Conservation (phyloP, 2,888 invertebrate genomes). For the Caenorhabditis sp. region DNA sequence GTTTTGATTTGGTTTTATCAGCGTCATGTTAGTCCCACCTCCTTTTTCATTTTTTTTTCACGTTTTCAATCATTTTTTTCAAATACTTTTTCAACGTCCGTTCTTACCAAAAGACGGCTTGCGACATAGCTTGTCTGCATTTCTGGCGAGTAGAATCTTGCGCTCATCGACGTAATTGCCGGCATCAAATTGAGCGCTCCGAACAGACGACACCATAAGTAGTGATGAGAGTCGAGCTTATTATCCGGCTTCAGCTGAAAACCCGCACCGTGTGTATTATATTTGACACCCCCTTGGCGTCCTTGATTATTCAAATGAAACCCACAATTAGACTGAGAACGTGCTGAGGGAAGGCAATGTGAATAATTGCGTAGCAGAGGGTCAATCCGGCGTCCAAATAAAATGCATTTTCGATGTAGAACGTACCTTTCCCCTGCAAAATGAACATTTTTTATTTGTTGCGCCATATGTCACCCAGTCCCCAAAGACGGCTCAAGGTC, state of each 20-base stretch:
- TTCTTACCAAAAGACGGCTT: conserved; percentile 74
- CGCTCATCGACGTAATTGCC: conserved; percentile 75
- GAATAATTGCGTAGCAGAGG: conserved; percentile 74
- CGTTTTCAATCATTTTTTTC: neutral
- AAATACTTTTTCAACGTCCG: neutral
- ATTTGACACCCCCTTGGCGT: neutral
- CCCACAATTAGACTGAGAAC: conserved; percentile 76
- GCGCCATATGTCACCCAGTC: conserved; percentile 28
- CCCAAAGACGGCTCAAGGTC: neutral
- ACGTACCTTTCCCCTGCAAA: conserved; percentile 69
- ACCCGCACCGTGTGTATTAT: too few relatives aligned
- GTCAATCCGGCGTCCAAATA: conserved; percentile 75
- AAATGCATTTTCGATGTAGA: conserved; percentile 74
- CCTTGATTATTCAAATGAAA: conserved; percentile 16
- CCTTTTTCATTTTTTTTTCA: neutral
- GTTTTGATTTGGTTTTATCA: too few relatives aligned
- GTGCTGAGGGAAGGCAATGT: conserved; percentile 79
- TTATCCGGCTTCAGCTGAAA: conserved; percentile 76
- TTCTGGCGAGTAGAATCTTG: conserved; percentile 68
- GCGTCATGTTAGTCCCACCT: too few relatives aligned
- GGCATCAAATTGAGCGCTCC: conserved; percentile 71
- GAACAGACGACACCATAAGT: conserved; percentile 78
- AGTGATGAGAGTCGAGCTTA: conserved; percentile 76
- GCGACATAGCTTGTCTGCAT: conserved; percentile 74
- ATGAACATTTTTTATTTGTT: conserved; percentile 8